Evolutionary conservation across 2,797 vertebrate genomes (phyloP).

Genomic region (Trichosurus vulpecula): DNA sequence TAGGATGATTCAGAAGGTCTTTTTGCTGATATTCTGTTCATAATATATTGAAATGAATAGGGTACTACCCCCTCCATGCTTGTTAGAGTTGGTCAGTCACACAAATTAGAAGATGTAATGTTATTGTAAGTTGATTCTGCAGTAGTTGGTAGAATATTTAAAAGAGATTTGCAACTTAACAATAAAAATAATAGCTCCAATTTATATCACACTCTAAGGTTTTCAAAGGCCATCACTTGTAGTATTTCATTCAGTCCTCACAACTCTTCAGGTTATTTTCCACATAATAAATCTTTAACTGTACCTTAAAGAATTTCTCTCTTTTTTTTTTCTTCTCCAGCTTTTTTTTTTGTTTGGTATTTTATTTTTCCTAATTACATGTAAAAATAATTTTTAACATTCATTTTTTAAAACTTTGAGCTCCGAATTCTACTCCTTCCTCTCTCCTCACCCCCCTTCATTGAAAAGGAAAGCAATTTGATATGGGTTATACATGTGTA

Average conservation of each 20-base stretch:
- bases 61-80: conserved; percentile 28
- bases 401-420: too few species aligned
- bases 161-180: conserved; percentile 43
- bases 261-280: not conserved
- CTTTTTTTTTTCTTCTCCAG: too few species aligned
- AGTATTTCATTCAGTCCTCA: not conserved
- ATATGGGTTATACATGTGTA: too few species aligned
- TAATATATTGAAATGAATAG: conserved; percentile 40
- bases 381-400: too few species aligned
- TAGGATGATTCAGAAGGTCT: not conserved
- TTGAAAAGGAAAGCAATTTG: too few species aligned
- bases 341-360: too few species aligned
- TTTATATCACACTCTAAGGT: not conserved
- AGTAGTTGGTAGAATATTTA: conserved; percentile 60
- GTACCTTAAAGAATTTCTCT: not conserved
- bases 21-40: conserved; percentile 28
- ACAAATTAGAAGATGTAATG: conserved; percentile 51
- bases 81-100: not conserved
- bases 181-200: not conserved
- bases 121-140: conserved; percentile 35
- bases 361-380: too few species aligned
- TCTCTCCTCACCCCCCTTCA: too few species aligned
- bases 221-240: not conserved
- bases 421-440: too few species aligned
- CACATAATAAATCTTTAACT: not conserved